Evolutionary conservation across 2,797 vertebrate species (phyloP).

Genomic region (Mus spretus): DNA sequence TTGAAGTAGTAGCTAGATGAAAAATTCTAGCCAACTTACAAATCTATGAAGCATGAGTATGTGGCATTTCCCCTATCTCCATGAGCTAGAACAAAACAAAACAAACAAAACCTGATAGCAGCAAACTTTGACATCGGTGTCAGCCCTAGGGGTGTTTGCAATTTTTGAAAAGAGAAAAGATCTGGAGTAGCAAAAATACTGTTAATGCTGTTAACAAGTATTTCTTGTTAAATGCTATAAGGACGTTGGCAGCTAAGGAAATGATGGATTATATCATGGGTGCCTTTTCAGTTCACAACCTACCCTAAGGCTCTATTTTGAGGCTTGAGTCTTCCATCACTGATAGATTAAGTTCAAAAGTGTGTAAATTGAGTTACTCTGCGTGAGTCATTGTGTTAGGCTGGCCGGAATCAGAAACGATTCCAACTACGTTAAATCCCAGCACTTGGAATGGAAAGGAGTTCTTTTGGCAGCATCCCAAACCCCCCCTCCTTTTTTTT

Average conservation of each 20-base stretch:
- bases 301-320: not conserved
- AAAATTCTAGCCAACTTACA: not conserved
- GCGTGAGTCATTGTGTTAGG: not conserved
- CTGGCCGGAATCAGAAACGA: not conserved
- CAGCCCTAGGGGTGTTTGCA: not conserved
- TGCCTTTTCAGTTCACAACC: not conserved
- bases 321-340: not conserved
- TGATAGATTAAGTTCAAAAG: slow-evolving; percentile 27
- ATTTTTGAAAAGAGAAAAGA: slow-evolving; percentile 16
- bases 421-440: not conserved
- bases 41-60: not conserved
- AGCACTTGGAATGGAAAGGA: not conserved
- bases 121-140: not conserved
- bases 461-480: not conserved
- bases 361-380: not conserved
- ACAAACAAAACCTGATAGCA: not conserved
- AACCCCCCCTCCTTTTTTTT: no score
- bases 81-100: not conserved
- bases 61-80: not conserved
- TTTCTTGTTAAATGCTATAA: not conserved
- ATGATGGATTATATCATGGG: not conserved
- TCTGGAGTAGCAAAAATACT: not conserved
- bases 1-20: slow-evolving; percentile 2
- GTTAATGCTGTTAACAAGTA: not conserved
- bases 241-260: not conserved